Evolutionary conservation across 2,113 vertebrate species (phyloP).

Genomic region (Bos taurus): ARS-UCD2.0 NC_037349.1:23624501-23625000

Average conservation of each 20-base stretch:
- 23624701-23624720: neutral
- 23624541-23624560: neutral
- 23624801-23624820: neutral
- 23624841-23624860: neutral
- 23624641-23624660: neutral
- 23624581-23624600: neutral
- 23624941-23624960: neutral
- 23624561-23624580: neutral
- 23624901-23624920: neutral
- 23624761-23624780: neutral
- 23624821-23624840: neutral
- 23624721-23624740: neutral
- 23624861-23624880: neutral
- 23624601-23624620: neutral
- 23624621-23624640: neutral
- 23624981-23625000: neutral
- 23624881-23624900: neutral
- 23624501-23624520: neutral
- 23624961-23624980: neutral
- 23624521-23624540: neutral
- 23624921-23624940: neutral
- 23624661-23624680: too few relatives aligned
- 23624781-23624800: neutral
- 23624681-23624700: neutral
- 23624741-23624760: neutral